Base-by-base conservation (phyloP, 2,888 invertebrate species). In the Eupelmus urozonus region DNA sequence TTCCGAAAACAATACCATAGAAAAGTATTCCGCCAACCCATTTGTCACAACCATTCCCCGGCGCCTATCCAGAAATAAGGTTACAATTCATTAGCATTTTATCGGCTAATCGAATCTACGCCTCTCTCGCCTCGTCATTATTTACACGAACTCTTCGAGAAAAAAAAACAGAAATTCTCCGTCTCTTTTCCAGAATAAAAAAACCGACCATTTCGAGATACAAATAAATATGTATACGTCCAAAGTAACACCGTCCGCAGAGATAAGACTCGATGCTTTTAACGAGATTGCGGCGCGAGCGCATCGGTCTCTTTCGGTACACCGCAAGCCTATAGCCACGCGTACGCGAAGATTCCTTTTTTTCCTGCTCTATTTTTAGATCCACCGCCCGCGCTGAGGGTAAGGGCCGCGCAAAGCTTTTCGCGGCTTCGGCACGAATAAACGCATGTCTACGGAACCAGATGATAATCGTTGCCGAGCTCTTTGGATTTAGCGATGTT, bases 81-180 rank as follows among this genome's bases (percentile, higher is more conserved):
- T 72, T 72, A 63, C 72, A 34, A 25, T 53, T 40, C 51, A 63
- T 72, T 72, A 72, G 11, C 62, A 51, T 72, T 62, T 71, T 51
- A 71, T 71, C 62, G 34, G 7, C 27, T 60, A 71, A 62, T 71
- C 51, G 34, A 71, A 70, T 59, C 70, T 27, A n/a, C n/a, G 29
- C 20, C 18, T 25, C 4, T 60, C n/a, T 34, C 29, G 67, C 66
- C 7, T 53, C 57, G 25, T 9, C 34, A 55, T 67, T 67, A 67
- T 67, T 67, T 40, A 55, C 55, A 53, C 55, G 67, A 67, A 55
- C 34, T 1, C 27, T 2, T 20, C 2, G 53, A 20, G n/a, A 11
- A 34, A 25, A 49, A 49, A 65, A 65, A 53, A 4, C 3, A 40
- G n/a, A n/a, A 29, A 63, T 23, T 20, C 42, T 23, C 23, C n/a